phyloP scores from a whole-genome alignment of 2,113 vertebrate species.

The Paratilapia polleni region DNA sequence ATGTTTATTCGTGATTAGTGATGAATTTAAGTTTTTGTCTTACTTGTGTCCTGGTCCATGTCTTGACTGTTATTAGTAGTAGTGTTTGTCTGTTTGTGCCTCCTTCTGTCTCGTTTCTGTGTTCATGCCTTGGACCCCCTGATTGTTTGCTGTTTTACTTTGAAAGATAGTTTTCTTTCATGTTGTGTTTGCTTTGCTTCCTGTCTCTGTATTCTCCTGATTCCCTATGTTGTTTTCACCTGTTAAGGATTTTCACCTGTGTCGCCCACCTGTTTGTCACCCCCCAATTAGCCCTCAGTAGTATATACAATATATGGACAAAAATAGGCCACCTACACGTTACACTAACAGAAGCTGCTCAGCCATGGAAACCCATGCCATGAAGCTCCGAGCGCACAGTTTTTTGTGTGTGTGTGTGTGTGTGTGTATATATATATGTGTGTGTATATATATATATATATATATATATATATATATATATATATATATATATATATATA shows the following conservation, averaged over 20 bases:
- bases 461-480: too few species aligned
- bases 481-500: too few species aligned
- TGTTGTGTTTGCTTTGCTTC: rapidly evolving
- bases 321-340: background rate
- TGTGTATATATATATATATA: too few species aligned
- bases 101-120: background rate
- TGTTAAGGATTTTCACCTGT: background rate
- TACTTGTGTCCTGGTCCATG: background rate
- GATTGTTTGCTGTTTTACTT: background rate
- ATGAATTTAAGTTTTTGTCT: background rate
- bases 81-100: background rate
- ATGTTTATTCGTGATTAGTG: background rate
- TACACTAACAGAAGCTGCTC: background rate
- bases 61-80: background rate
- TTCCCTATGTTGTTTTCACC: background rate
- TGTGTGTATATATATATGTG: too few species aligned
- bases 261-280: background rate
- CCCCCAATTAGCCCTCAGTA: background rate
- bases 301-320: background rate
- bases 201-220: background rate
- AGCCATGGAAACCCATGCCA: background rate
- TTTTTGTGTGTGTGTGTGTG: too few species aligned
- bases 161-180: background rate
- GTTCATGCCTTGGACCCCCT: background rate
- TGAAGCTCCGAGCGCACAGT: background rate